A percentile compares a stretch with the other conserved stretches of the same genome.
phyloP scores from a whole-genome alignment of 2,113 vertebrate species.

The mouse (Mus musculus) region GRCm39 chr2:158570001-158570500 shows the following conservation, averaged over 20 bases:
- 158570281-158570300: background rate
- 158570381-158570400: background rate
- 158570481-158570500: background rate
- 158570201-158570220: background rate
- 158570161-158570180: slow-evolving; percentile 73
- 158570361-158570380: background rate
- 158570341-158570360: background rate
- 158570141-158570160: background rate
- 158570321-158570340: background rate
- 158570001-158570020: slow-evolving; percentile 60
- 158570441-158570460: too few species aligned
- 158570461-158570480: background rate
- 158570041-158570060: background rate
- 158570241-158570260: background rate
- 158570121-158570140: background rate
- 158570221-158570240: background rate
- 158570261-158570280: background rate
- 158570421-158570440: background rate
- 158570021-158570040: slow-evolving; percentile 67
- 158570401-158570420: background rate
- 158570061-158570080: slow-evolving; percentile 23
- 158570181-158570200: background rate
- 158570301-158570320: background rate
- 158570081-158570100: background rate
- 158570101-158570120: background rate